Base-by-base conservation (phyloP, 2,888 invertebrate species). In the Dynastes tityus region DNA sequence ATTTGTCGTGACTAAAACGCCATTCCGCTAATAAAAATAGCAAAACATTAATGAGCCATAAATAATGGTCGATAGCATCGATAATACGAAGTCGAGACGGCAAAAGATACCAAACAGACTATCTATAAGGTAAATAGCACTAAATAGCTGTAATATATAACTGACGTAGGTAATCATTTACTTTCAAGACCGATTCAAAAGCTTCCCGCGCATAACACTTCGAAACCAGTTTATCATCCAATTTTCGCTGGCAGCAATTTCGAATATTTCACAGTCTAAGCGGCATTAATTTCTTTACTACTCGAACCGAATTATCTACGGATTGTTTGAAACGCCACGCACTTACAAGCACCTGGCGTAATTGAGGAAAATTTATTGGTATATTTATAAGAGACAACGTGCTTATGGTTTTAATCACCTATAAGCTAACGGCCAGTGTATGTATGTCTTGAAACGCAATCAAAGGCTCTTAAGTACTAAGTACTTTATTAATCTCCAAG, bases 161-260 rank as follows among this genome's bases (percentile, higher is more conserved):
- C 27, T 58, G 58, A 58, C 70, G 13, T 27, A 40, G 58, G 58
- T 49, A n/a, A 73, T 73, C 37, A 73, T 73, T 73, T 61, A 73
- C 73, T 73, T 58, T 8, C 58, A 22, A 73, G 27, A 22, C 6
- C 27, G 73, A 73, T 51, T 22, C 29, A 49, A 68, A 68, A 68
- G 51, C 22, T 16, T 53, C 32, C 70, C 53, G 70, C 32, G 37
- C 64, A 45, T 8, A 45, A 45, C 16, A 68, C 37, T 73, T 58
- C 22, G 37, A 58, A 73, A 73, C 73, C 73, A 73, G 73, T 73
- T 73, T 73, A 73, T 73, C 55, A 40, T 73, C 32, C 58, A 61
- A 73, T 73, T 73, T 73, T 73, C 58, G 58, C 73, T 61, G 58
- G 58, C 58, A 40, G 58, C 40, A 13, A 22, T 40, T 73, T 73